Evolutionary conservation across 2,888 invertebrate genomes (phyloP), one percentile per base, ranked within the genome.

Genomic region (Marasmarcha lunaedactyla): DNA sequence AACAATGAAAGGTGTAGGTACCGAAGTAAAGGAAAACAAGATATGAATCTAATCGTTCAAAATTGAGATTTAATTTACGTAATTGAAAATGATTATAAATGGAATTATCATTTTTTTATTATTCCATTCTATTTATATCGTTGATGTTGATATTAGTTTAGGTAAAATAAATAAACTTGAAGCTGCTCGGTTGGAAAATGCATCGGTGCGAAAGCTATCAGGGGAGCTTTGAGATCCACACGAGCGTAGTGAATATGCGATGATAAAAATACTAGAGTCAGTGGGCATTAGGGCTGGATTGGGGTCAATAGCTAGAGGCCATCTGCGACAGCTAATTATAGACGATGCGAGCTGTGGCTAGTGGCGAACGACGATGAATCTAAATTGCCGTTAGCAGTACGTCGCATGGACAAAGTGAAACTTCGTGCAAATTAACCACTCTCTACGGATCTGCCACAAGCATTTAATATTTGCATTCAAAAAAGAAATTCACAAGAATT

Each of bases 231-330:
- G 43, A 44, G 49, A 51, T 51, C 48, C 46, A 49, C 54, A 55
- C 55, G 56, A 58, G 59, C 57, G 57, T 58, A 57, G 57, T 55
- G 58, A 55, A 50, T 52, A 59, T 58, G 59, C 55, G 63, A 61
- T 59, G 68, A 70, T 77, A 78, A 76, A 81, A 77, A 78, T 78
- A 79, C 63, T 61, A 59, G 61, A 61, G 63, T 60, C 56, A 56
- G 67, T 68, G 59, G 59, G 70, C 64, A 71, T 72, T 71, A 76
- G 71, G 70, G 69, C 67, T 49, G 71, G 71, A 81, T 79, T 71
- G 76, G 63, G 81, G 83, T 83, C 81, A 79, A 73, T 71, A 79
- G 73, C 67, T 72, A 70, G 77, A 74, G 76, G 77, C 77, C 78
- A 79, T 78, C 76, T 74, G 78, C 70, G 66, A 59, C 52, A 58